phyloP scores from a whole-genome alignment of 1,140 invertebrate genomes.

The Sminthurides bifidus region DNA sequence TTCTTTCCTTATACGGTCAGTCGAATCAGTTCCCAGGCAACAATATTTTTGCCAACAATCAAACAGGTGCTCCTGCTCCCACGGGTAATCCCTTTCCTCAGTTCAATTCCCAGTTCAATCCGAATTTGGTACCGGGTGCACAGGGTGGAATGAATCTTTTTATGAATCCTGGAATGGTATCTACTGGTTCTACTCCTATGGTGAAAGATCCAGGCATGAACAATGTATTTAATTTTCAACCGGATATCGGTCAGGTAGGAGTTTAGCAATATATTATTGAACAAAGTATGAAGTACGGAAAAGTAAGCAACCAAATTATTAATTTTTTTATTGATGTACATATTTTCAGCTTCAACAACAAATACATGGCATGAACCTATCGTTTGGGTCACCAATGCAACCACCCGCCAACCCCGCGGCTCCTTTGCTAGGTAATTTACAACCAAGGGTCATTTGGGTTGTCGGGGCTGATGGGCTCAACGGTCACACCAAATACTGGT shows the following conservation, averaged over 20 bases:
- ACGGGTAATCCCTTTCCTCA: conserved; percentile 9
- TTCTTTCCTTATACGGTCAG: conserved; percentile 64
- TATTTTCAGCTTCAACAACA: conserved; percentile 9
- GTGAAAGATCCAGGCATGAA: background rate
- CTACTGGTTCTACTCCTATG: background rate
- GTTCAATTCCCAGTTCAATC: conserved; percentile 1
- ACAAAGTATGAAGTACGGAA: background rate
- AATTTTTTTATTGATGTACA: background rate
- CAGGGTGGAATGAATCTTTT: conserved; percentile 1
- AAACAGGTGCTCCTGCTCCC: background rate
- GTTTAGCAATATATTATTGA: background rate
- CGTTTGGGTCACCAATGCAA: background rate
- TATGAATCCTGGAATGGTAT: background rate
- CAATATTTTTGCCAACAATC: too few species aligned
- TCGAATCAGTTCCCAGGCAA: background rate
- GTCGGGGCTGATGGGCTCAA: too few species aligned
- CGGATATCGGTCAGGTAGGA: conserved; percentile 6
- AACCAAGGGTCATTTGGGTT: too few species aligned
- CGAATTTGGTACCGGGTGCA: conserved; percentile 4
- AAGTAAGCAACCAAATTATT: background rate
- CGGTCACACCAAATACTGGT: conserved; percentile 1
- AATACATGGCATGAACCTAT: conserved; percentile 9
- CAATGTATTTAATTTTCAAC: conserved; percentile 7
- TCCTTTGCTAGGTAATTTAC: too few species aligned
- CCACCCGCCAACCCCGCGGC: too few species aligned